Evolutionary conservation across 2,797 vertebrate genomes (phyloP), one percentile per base, ranked within the genome.

Genomic region (Tiaroga cobitis): DNA sequence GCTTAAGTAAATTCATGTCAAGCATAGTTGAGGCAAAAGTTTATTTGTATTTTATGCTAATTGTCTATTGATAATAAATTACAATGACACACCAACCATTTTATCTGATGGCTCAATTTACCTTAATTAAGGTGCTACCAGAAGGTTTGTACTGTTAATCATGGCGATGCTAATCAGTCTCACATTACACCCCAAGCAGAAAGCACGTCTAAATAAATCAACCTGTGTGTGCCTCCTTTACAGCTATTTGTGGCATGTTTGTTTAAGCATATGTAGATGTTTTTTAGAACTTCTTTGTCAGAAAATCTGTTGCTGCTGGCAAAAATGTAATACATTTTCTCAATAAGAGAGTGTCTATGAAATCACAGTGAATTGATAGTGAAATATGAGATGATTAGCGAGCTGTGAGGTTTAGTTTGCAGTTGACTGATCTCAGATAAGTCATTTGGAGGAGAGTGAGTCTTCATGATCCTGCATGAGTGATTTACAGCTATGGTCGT

Each of bases 371-470:
- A 61, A 41, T 8, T 61, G 24, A 37, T 39, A 13, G 69, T 32
- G 72, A 37, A 49, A 83, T 37, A 75, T 65, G 15, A 65, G 56
- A 24, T 18, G 70, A 82, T 82, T 63, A 74, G n/a, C 26, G 1
- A 73, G 26, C 70, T 83, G 69, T 34, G 39, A 74, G 29, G 54
- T 74, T 65, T 59, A 61, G 39, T 73, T 74, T 61, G 56, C 29
- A 65, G 54, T n/a, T 49, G 56, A 37, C 81, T 74, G 41, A 74
- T 75, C 41, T 74, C 37, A 29, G 68, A 74, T 65, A n/a, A 74
- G 13, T 72, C 24, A 46, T 67, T 63, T 73, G 29, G 63, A 73
- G 26, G 39, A 46, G 67, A 39, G 65, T 34, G 65, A 37, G 51
- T 70, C n/a, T 43, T 78, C 59, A 2, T 69, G 63, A 68, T 56